Percentiles rank a stretch among this genome's conserved stretches.
These are phyloP conservation scores for Otolemur garnettii DNA, from an alignment of 2,113 vertebrate genomes.

Conservation along the genomic window DNA sequence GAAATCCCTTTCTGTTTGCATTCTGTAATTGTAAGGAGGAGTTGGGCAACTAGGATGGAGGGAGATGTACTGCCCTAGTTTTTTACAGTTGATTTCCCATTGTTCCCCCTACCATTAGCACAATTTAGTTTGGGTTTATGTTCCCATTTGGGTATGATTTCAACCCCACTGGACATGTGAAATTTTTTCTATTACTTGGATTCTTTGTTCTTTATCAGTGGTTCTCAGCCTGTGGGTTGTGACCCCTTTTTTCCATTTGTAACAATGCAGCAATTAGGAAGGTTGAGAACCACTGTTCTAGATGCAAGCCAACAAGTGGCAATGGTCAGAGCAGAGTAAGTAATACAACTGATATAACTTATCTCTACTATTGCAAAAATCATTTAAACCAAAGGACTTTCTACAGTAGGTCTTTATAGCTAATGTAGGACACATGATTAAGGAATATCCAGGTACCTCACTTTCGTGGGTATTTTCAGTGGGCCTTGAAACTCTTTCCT, in stretches of 20 bases:
- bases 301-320: constrained; percentile 6
- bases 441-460: not conserved
- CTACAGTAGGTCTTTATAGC: not conserved
- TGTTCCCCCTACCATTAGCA: not conserved
- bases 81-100: not conserved
- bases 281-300: not conserved
- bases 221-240: too few species aligned
- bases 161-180: not conserved
- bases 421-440: not conserved
- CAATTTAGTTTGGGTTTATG: not conserved
- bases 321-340: not conserved
- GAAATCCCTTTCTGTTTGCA: not conserved
- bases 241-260: too few species aligned
- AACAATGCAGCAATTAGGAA: too few species aligned
- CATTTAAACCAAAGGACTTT: not conserved
- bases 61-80: not conserved
- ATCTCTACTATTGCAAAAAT: not conserved
- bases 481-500: constrained; percentile 34
- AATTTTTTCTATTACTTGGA: not conserved
- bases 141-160: not conserved
- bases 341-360: not conserved
- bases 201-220: not conserved
- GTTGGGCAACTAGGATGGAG: not conserved
- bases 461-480: constrained; percentile 5
- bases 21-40: not conserved